These are phyloP conservation scores for Ricordea florida DNA, from an alignment of 92 coral and sea anemone genomes.

Conservation along the genomic window DNA sequence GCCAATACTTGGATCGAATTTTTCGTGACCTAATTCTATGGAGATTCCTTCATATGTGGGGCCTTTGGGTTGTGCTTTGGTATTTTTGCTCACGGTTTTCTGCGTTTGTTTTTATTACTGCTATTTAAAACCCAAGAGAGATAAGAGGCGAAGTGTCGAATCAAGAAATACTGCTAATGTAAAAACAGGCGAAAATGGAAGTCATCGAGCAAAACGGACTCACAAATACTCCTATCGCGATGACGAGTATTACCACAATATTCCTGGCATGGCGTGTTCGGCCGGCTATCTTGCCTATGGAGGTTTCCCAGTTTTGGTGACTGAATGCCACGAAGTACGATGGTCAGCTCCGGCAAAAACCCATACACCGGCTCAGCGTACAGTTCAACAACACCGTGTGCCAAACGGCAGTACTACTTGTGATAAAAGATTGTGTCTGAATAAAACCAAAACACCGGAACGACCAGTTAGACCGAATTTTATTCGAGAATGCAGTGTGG, in stretches of 20 bases:
- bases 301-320: slow-evolving; percentile 12
- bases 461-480: too few relatives aligned
- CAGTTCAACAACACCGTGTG: too few relatives aligned
- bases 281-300: slow-evolving; percentile 28
- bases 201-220: too few relatives aligned
- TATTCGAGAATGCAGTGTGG: slow-evolving; percentile 5
- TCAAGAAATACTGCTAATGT: background rate
- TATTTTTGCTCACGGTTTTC: slow-evolving; percentile 8
- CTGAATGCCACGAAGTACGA: background rate
- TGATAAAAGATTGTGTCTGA: too few relatives aligned
- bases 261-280: too few relatives aligned
- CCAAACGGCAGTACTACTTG: too few relatives aligned
- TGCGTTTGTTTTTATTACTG: slow-evolving; percentile 32
- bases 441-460: too few relatives aligned
- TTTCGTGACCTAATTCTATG: too few relatives aligned
- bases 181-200: too few relatives aligned
- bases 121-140: slow-evolving; percentile 26
- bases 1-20: too few relatives aligned
- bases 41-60: slow-evolving; percentile 26
- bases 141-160: background rate
- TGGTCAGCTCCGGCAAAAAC: background rate
- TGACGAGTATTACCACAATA: slow-evolving; percentile 18
- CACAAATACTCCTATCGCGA: too few relatives aligned
- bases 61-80: slow-evolving; percentile 5
- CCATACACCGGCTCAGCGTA: too few relatives aligned